Evolutionary conservation across 1,140 invertebrate species (phyloP).

Genomic region (Megathymus violae): DNA sequence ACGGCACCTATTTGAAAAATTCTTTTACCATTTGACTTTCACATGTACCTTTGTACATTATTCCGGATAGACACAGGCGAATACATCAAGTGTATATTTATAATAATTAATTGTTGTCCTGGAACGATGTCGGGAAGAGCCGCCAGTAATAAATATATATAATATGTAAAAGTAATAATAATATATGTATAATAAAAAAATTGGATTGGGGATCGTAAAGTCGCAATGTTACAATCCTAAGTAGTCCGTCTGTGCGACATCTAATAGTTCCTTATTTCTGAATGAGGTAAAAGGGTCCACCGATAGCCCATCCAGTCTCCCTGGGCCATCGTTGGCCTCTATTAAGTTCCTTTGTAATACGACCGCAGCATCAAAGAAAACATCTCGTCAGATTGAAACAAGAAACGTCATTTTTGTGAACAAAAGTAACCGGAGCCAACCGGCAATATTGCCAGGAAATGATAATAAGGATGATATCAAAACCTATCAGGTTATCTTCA

Average conservation of each 20-base stretch:
- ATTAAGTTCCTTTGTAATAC: conserved; percentile 52
- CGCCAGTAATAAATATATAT: too few relatives aligned
- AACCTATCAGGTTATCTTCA: conserved; percentile 16
- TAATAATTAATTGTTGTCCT: too few relatives aligned
- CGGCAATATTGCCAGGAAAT: conserved; percentile 20
- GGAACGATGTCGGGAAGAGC: too few relatives aligned
- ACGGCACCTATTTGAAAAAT: too few relatives aligned
- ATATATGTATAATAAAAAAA: too few relatives aligned
- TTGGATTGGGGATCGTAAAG: background rate
- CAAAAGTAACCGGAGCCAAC: conserved; percentile 28
- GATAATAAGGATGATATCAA: conserved; percentile 9
- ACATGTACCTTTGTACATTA: too few relatives aligned
- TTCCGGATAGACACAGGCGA: too few relatives aligned
- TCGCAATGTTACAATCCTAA: background rate
- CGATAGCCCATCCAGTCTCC: conserved; percentile 40
- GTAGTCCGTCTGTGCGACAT: background rate
- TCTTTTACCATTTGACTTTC: too few relatives aligned
- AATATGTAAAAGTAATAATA: too few relatives aligned
- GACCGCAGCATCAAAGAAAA: conserved; percentile 43
- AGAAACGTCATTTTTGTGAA: conserved; percentile 33
- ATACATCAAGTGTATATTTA: too few relatives aligned
- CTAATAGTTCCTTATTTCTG: conserved; percentile 26
- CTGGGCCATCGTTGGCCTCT: conserved; percentile 39
- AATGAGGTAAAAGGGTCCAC: conserved; percentile 47
- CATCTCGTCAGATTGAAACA: conserved; percentile 40